Base-by-base conservation (phyloP, 2,888 invertebrate genomes). In the Pomacea canaliculata region DNA sequence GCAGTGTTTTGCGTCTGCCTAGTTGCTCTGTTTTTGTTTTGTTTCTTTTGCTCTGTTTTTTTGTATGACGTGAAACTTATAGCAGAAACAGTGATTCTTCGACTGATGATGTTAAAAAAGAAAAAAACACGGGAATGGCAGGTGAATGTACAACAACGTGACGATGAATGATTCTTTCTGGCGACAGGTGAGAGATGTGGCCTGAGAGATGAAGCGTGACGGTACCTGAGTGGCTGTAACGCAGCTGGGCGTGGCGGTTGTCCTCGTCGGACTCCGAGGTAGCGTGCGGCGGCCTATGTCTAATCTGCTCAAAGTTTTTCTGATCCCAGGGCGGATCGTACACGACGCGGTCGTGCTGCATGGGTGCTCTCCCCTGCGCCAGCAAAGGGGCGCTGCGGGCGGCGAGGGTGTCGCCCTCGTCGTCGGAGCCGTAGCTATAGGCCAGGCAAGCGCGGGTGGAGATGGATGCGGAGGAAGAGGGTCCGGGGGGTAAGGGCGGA, bases 191-290 rank as follows among this genome's bases (percentile, higher is more conserved):
- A 13, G 7, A 56, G 51, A 16, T 56, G 51, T 13, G 16, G 7
- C 51, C 10, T 10, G 51, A 56, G 51, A 16, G 51, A 56, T 56
- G 51, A 56, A 13, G 51, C 37, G 23, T 46, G 19, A n/a, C 23
- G 37, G 72, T 77, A 82, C 82, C 82, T 77, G 82, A 63, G 66
- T 79, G 82, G 69, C 82, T 82, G 70, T 78, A 77, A 63, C 80
- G 66, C 60, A 79, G 79, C 73, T 79, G 70, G 16, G 79, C 76
- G 63, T 78, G 80, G 19, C 80, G 75, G 60, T 81, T 80, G 51
- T 82, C 82, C 63, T 82, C 82, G 56, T 82, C 82, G 18, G 80
- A 80, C 70, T 82, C 80, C 1, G 80, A 80, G 16, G 79, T 70
- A 18, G 67, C 19, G 27, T 60, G 68, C 23, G 46, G 68, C 27